phyloP scores from a whole-genome alignment of 2,113 vertebrate genomes.

The Chauna torquata region DNA sequence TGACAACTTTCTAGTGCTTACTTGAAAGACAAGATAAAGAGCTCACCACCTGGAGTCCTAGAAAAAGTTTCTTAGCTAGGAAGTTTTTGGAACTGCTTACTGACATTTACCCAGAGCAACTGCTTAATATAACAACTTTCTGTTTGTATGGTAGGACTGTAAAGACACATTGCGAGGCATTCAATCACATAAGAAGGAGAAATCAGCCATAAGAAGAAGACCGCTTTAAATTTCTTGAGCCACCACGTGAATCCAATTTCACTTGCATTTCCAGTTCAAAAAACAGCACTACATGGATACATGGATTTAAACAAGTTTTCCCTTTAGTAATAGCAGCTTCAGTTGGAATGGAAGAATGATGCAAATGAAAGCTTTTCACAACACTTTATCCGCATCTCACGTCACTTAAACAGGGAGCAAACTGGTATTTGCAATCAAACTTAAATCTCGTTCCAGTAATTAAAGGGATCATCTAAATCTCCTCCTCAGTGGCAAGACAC shows the following conservation, averaged over 20 bases:
- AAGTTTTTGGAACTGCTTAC: background rate
- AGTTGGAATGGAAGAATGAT: constrained; percentile 1
- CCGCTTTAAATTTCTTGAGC: constrained; percentile 32
- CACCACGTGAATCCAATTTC: constrained; percentile 50
- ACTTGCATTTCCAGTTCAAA: constrained; percentile 53
- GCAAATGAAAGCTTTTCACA: constrained; percentile 62
- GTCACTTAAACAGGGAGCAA: constrained; percentile 41
- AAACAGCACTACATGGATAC: background rate
- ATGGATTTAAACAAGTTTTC: constrained; percentile 18
- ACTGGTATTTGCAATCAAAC: constrained; percentile 68
- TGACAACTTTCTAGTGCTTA: constrained; percentile 30
- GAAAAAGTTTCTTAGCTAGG: background rate
- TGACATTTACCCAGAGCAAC: background rate
- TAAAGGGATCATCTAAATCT: constrained; percentile 75
- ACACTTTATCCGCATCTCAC: background rate
- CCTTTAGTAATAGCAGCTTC: background rate
- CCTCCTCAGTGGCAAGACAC: constrained; percentile 55
- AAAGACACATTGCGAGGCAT: background rate
- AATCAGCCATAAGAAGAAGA: constrained; percentile 8
- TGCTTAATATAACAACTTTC: background rate
- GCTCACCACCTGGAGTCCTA: constrained; percentile 1
- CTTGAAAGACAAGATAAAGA: constrained; percentile 49
- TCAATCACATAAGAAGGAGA: constrained; percentile 9
- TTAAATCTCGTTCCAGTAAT: constrained; percentile 74
- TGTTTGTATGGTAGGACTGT: background rate